Percentiles rank a stretch among this genome's conserved stretches.
Conservation (phyloP, 2,888 invertebrate species). For the Trissolcus brochymenae region DNA sequence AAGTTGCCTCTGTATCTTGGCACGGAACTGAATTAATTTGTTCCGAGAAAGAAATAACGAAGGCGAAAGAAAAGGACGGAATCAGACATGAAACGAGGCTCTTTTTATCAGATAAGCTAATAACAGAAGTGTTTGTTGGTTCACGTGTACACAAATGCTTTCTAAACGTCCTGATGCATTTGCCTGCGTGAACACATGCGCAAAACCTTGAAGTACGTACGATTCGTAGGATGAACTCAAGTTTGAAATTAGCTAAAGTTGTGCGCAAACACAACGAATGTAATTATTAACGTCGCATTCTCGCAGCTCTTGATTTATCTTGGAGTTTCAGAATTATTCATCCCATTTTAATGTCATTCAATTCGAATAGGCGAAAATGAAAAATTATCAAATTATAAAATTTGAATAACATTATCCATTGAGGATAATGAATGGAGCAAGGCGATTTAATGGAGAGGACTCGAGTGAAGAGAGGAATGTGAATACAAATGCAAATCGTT, state of each 20-base stretch:
- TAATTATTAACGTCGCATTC: neutral
- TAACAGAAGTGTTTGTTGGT: constrained; percentile 32
- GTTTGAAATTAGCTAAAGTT: constrained; percentile 1
- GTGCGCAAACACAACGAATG: constrained; percentile 3
- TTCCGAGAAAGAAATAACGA: constrained; percentile 13
- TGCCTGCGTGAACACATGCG: neutral
- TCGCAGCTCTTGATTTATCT: too few species aligned
- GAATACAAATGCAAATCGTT: neutral
- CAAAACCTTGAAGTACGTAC: constrained; percentile 6
- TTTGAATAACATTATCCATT: too few species aligned
- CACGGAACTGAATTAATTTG: constrained; percentile 31
- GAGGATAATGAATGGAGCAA: constrained; percentile 3
- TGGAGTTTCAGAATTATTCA: too few species aligned
- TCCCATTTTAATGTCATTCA: too few species aligned
- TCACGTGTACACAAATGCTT: constrained; percentile 24
- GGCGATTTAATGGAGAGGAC: constrained; percentile 7
- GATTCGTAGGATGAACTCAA: constrained; percentile 3
- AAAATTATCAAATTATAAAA: too few species aligned
- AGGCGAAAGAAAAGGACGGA: too few species aligned
- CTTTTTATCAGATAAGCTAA: constrained; percentile 35
- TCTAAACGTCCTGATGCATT: constrained; percentile 20
- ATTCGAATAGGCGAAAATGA: too few species aligned
- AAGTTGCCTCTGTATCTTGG: constrained; percentile 23
- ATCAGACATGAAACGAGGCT: constrained; percentile 10
- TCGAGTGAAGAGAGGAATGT: too few species aligned